These are phyloP conservation scores for Megatriorchis doriae DNA, from an alignment of 2,113 vertebrate genomes.

Conservation along the genomic window DNA sequence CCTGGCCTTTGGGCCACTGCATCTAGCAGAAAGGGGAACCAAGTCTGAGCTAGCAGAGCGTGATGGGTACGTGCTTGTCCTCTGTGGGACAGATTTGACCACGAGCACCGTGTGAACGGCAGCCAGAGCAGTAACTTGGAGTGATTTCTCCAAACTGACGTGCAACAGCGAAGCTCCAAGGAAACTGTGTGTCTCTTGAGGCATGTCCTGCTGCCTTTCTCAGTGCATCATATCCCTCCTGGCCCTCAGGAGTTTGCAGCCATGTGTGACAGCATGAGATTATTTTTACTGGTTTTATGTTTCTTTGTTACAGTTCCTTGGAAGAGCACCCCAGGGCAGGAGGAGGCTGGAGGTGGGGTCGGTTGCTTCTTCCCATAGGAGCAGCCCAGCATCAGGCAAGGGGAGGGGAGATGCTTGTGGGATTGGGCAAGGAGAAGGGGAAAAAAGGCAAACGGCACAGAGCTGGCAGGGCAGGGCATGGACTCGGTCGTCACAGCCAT, in stretches of 20 bases:
- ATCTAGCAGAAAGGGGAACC: background rate
- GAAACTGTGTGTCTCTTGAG: fast-evolving
- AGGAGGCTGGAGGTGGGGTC: background rate
- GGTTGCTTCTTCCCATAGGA: background rate
- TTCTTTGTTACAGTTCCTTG: background rate
- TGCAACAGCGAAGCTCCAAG: background rate
- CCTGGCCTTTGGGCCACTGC: background rate
- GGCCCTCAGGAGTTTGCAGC: background rate
- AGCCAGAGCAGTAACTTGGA: background rate
- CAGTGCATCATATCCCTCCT: background rate
- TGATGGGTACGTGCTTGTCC: background rate
- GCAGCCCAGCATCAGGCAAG: background rate
- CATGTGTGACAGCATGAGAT: fast-evolving
- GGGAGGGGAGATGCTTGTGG: background rate
- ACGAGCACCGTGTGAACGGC: fast-evolving
- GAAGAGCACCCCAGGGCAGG: background rate
- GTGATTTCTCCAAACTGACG: background rate
- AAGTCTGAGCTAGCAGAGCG: background rate
- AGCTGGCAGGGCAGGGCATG: background rate
- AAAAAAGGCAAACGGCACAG: background rate
- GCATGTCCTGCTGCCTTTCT: background rate
- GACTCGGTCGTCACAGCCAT: fast-evolving
- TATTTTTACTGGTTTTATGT: background rate
- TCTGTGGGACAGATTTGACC: background rate
- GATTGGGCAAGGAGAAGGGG: background rate